Conservation (phyloP, 2,113 vertebrate species). For the Pristiophorus japonicus region DNA sequence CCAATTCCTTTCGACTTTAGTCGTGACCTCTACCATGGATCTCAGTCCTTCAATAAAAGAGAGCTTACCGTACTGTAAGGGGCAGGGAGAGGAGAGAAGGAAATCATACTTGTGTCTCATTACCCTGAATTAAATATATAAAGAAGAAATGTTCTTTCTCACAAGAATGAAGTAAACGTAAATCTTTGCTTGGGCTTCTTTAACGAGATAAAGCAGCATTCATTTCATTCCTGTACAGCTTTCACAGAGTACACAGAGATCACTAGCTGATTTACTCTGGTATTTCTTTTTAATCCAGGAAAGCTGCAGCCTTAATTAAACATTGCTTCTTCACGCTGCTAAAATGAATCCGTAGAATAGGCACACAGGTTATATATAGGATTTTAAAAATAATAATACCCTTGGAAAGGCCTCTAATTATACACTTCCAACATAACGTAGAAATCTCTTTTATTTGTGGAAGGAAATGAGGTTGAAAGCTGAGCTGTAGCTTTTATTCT, state of each 20-base stretch:
- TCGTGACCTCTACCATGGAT: neutral
- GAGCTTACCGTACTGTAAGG: neutral
- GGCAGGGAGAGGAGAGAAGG: too few species aligned
- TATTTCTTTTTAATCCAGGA: neutral
- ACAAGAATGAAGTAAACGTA: neutral
- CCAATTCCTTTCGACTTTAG: neutral
- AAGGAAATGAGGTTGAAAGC: slow-evolving; percentile 25
- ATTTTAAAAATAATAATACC: slow-evolving; percentile 12
- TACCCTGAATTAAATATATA: neutral
- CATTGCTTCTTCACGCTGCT: neutral
- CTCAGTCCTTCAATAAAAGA: too few species aligned
- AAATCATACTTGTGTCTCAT: neutral
- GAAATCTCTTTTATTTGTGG: slow-evolving; percentile 10
- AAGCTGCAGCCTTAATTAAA: neutral
- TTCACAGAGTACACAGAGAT: neutral
- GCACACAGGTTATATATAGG: slow-evolving; percentile 17
- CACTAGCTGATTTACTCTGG: neutral
- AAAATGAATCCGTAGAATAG: neutral
- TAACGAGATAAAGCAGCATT: neutral
- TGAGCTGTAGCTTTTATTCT: slow-evolving; percentile 26
- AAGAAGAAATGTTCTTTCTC: neutral
- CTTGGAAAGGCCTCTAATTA: slow-evolving; percentile 21
- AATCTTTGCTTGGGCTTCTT: neutral
- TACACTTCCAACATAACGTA: neutral
- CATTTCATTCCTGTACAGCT: neutral